These are phyloP conservation scores for Drymodes brunneopygia DNA, from an alignment of 2,113 vertebrate genomes.

Conservation along the genomic window DNA sequence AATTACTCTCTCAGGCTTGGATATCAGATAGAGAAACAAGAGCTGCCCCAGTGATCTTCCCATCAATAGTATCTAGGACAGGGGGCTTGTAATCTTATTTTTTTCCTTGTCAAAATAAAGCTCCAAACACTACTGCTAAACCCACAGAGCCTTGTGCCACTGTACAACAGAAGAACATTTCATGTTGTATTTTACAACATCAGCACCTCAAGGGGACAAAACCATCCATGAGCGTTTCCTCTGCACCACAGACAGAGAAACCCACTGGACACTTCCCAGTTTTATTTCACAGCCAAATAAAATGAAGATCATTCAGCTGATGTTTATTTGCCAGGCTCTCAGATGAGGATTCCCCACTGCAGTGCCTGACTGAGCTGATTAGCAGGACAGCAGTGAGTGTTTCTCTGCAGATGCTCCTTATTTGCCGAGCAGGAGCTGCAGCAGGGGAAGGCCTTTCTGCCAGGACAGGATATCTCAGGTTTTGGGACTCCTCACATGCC, in stretches of 20 bases:
- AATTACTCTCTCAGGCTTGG: neutral
- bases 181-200: neutral
- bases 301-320: neutral
- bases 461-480: rapidly evolving
- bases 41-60: neutral
- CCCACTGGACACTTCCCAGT: neutral
- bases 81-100: neutral
- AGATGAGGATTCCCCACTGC: neutral
- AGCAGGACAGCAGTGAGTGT: neutral
- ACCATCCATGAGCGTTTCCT: neutral
- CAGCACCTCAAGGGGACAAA: neutral
- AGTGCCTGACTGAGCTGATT: neutral
- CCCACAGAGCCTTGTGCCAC: neutral
- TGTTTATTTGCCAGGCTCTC: neutral
- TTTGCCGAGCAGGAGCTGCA: neutral
- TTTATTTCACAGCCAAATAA: neutral
- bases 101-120: neutral
- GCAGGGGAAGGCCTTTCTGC: neutral
- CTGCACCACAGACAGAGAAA: neutral
- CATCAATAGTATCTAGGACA: neutral
- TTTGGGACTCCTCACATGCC: rapidly evolving
- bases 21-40: neutral
- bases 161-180: neutral
- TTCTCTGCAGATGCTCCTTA: neutral
- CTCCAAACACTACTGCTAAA: neutral